Conservation (phyloP, 2,888 invertebrate species). For the Prenolepis imparis region DNA sequence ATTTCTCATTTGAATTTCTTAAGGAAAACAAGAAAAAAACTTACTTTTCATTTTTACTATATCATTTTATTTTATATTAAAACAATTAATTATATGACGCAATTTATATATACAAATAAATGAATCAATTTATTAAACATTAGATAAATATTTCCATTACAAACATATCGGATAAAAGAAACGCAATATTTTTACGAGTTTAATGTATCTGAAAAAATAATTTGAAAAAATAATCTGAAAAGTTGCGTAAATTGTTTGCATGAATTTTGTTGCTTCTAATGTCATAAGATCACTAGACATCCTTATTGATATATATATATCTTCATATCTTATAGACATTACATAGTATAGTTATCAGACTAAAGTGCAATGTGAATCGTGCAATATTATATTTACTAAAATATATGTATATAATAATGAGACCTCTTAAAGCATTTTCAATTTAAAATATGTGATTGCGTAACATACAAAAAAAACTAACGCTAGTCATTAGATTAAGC, state of each 20-base stretch:
- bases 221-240: no score
- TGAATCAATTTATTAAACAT: not conserved
- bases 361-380: conserved; percentile 8
- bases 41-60: no score
- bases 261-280: not conserved
- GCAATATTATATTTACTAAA: not conserved
- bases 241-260: not conserved
- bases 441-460: conserved; percentile 39
- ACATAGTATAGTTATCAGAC: conserved; percentile 11
- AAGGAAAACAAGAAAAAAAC: no score
- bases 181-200: not conserved
- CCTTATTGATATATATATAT: not conserved
- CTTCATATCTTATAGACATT: not conserved
- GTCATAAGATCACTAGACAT: conserved; percentile 1
- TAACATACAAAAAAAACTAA: conserved; percentile 53
- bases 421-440: conserved; percentile 9
- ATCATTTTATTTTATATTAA: no score
- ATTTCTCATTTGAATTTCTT: no score
- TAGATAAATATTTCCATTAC: not conserved
- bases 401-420: conserved; percentile 6
- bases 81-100: no score
- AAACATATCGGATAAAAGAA: not conserved
- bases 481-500: conserved; percentile 26
- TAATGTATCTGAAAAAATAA: conserved; percentile 1
- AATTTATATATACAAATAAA: not conserved